phyloP scores from a whole-genome alignment of 2,888 invertebrate species.

The Athalia circularis region DNA sequence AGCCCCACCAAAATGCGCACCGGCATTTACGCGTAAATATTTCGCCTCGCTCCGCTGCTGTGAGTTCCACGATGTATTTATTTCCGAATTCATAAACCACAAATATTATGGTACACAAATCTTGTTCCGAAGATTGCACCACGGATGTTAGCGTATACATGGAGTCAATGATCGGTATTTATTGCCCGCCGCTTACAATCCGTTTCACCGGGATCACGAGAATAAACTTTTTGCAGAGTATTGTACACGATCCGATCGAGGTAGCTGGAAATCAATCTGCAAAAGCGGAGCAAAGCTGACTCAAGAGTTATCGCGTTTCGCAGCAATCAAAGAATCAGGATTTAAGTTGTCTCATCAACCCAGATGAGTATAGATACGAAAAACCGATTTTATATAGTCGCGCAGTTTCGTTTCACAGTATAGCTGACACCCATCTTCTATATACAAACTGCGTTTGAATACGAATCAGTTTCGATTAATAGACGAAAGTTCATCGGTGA shows the following conservation, averaged over 20 bases:
- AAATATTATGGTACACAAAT: slow-evolving; percentile 11
- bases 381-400: not conserved
- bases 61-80: slow-evolving; percentile 18
- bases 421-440: slow-evolving; percentile 5
- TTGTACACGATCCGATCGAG: no score
- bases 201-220: no score
- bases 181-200: not conserved
- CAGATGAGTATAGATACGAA: slow-evolving; percentile 26
- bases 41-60: no score
- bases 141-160: no score
- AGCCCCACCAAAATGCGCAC: not conserved
- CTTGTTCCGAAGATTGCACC: no score
- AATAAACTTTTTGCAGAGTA: no score
- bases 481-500: not conserved
- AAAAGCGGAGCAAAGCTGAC: not conserved
- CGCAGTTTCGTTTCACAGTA: slow-evolving; percentile 16
- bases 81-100: slow-evolving; percentile 14
- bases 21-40: no score
- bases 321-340: not conserved
- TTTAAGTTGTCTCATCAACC: slow-evolving; percentile 29
- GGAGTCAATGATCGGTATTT: not conserved
- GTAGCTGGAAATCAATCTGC: not conserved
- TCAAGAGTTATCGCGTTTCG: not conserved
- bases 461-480: slow-evolving; percentile 40
- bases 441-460: slow-evolving; percentile 22